These are phyloP conservation scores for Metallyticus violacea DNA, from an alignment of 2,888 invertebrate species.

Conservation along the genomic window DNA sequence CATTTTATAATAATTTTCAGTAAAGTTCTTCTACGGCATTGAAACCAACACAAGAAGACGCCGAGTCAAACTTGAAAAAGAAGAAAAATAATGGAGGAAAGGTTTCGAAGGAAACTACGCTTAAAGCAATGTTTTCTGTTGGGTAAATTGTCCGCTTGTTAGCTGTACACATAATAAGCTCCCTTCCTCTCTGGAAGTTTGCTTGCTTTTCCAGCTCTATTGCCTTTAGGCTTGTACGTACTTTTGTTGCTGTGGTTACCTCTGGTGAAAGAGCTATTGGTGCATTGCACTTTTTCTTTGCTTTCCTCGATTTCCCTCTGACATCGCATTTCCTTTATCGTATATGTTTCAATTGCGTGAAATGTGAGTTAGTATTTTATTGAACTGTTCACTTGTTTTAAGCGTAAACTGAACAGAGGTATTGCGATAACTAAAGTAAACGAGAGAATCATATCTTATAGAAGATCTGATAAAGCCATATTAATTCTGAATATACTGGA, in stretches of 20 bases:
- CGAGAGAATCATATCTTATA: too few species aligned
- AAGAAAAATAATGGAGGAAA: background rate
- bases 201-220: background rate
- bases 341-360: too few species aligned
- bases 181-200: background rate
- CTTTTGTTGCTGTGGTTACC: background rate
- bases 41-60: background rate
- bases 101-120: background rate
- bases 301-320: background rate
- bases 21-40: background rate
- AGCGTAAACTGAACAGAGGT: too few species aligned
- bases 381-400: too few species aligned
- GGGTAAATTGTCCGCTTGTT: background rate
- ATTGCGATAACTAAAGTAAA: too few species aligned
- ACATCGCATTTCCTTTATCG: background rate
- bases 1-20: background rate
- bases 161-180: background rate
- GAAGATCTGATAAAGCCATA: too few species aligned
- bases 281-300: background rate
- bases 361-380: too few species aligned
- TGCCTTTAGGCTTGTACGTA: background rate
- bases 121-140: background rate
- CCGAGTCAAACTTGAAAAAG: background rate
- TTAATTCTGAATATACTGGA: too few species aligned
- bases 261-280: background rate